Conservation (phyloP, 2,797 vertebrate genomes). For the Dallia pectoralis region DNA sequence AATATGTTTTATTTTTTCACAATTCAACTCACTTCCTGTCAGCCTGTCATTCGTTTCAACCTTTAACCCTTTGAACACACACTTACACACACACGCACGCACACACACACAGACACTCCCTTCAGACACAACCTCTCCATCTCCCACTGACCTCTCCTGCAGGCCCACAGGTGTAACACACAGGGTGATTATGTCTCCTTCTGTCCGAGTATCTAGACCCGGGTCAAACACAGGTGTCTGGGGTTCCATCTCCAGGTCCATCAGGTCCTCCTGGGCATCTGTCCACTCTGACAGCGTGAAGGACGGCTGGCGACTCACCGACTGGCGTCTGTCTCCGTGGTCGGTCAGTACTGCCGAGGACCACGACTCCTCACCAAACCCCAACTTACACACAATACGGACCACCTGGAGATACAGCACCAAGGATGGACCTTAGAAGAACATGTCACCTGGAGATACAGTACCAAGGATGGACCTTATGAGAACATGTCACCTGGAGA, state of each 20-base stretch:
- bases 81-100: neutral
- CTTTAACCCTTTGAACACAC: neutral
- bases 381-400: conserved; percentile 79
- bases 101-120: neutral
- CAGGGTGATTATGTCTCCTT: conserved; percentile 86
- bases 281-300: conserved; percentile 98
- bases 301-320: conserved; percentile 95
- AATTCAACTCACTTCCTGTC: too few species aligned
- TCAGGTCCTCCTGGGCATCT: conserved; percentile 88
- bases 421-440: neutral
- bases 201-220: conserved; percentile 82
- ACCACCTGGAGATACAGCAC: conserved; percentile 67
- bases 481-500: too few species aligned
- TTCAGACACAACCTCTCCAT: neutral
- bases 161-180: conserved; percentile 92
- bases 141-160: conserved; percentile 86
- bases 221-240: conserved; percentile 94
- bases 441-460: too few species aligned
- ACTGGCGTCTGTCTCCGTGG: conserved; percentile 87
- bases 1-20: too few species aligned
- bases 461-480: too few species aligned
- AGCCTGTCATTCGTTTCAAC: too few species aligned
- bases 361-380: conserved; percentile 51
- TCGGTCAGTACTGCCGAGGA: conserved; percentile 59
- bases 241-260: conserved; percentile 86